Percentiles rank a stretch among this genome's conserved stretches.
Conservation (phyloP, 2,113 vertebrate species). For the Vombatus ursinus region DNA sequence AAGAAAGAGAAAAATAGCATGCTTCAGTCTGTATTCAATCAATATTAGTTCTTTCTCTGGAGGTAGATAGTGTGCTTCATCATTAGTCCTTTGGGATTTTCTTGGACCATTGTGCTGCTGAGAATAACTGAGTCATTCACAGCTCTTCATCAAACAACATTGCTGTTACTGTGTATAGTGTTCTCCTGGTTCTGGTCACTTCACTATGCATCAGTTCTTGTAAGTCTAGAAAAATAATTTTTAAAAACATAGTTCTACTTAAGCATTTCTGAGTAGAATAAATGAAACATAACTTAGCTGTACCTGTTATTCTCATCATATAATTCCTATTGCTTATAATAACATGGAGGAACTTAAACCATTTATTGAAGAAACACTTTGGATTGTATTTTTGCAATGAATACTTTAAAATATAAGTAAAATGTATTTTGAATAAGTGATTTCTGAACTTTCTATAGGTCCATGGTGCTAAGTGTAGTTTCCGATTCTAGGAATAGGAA, state of each 20-base stretch:
- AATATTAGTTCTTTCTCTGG: too few relatives aligned
- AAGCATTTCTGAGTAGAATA: neutral
- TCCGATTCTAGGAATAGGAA: neutral
- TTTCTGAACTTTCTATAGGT: slow-evolving; percentile 12
- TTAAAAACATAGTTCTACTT: slow-evolving; percentile 10
- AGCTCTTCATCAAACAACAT: too few relatives aligned
- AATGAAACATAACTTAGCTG: neutral
- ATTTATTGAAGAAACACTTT: slow-evolving; percentile 30
- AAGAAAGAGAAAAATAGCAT: too few relatives aligned
- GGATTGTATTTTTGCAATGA: slow-evolving; percentile 28
- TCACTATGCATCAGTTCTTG: too few relatives aligned
- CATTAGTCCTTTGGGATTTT: too few relatives aligned
- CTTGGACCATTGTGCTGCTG: too few relatives aligned
- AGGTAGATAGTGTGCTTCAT: too few relatives aligned
- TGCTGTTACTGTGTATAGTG: too few relatives aligned
- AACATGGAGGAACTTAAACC: neutral
- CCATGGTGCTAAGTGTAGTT: slow-evolving; percentile 15
- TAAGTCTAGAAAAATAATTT: too few relatives aligned
- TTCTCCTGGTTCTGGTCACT: too few relatives aligned
- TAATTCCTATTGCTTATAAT: slow-evolving; percentile 13
- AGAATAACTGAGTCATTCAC: too few relatives aligned
- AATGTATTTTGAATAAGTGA: slow-evolving; percentile 14
- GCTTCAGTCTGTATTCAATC: too few relatives aligned
- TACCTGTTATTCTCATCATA: neutral
- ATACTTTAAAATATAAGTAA: neutral